Percentiles rank a stretch among this genome's conserved stretches.
Evolutionary conservation across 2,113 vertebrate genomes (phyloP).

Genomic region (Conger conger): DNA sequence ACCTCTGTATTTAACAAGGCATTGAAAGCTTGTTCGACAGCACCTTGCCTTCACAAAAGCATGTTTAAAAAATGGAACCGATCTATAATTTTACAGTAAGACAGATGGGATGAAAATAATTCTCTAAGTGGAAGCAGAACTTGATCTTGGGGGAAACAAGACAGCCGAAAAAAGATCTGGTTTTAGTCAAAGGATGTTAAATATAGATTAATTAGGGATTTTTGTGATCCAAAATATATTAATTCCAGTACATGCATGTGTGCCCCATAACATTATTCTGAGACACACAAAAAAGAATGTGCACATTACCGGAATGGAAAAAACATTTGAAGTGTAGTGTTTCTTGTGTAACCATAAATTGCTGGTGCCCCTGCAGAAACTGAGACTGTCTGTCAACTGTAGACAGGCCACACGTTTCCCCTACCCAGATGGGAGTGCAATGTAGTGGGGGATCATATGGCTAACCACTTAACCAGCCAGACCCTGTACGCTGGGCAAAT

Average conservation of each 20-base stretch:
- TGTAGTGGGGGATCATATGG: conserved; percentile 36
- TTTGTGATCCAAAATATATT: background rate
- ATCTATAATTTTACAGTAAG: background rate
- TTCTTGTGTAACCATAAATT: conserved; percentile 39
- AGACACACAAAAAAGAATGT: background rate
- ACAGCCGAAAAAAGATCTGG: background rate
- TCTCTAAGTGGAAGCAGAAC: background rate
- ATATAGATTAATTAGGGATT: background rate
- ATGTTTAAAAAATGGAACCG: background rate
- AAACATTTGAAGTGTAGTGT: conserved; percentile 51
- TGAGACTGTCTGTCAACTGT: conserved; percentile 37
- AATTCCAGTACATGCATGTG: background rate
- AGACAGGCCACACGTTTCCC: conserved; percentile 49
- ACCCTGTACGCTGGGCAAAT: conserved; percentile 40
- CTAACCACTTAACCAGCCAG: conserved; percentile 42
- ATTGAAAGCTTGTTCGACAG: background rate
- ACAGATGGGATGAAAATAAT: background rate
- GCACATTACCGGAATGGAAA: background rate
- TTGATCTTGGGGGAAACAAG: background rate
- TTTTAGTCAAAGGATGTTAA: background rate
- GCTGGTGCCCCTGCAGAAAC: conserved; percentile 30
- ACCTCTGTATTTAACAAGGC: too few species aligned
- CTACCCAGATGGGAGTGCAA: conserved; percentile 34
- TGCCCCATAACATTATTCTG: background rate
- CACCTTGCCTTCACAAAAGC: background rate